Evolutionary conservation across 1,140 invertebrate genomes (phyloP), one percentile per base, ranked within the genome.

Genomic region (Ceratosolen fusciceps): DNA sequence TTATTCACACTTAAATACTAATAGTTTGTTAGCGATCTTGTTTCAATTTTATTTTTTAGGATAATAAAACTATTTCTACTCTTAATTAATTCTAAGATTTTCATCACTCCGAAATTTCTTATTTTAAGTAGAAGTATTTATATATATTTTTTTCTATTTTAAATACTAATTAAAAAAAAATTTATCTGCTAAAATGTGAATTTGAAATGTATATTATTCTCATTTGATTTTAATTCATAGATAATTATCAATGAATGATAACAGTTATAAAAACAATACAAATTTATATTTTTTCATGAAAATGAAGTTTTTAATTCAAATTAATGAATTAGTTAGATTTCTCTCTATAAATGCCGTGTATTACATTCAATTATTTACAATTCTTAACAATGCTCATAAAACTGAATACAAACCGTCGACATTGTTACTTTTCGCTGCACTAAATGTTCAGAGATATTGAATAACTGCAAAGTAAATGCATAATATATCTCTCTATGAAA

Each of bases 311-410:
- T n/a, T n/a, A n/a, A n/a, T 16, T 39, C 39, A 19, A 19, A 16
- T 34, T 62, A 62, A 62, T 62, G 8, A 9, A 16, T 9, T 62
- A 62, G 7, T 60, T 60, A 31, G 2, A 60, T n/a, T n/a, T n/a
- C n/a, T 43, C 39, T 43, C 12, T 43, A 52, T 52, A n/a, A 26
- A 19, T 71, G 74, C 37, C 85, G 83, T 82, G 82, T 77, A 84
- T 82, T 81, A 83, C 78, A 84, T 86, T 86, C 60, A 77, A 79
- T 80, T 89, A 88, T 90, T 79, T 90, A 90, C 87, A 89, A 81
- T 80, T 88, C 87, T 89, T 82, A 89, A 89, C 87, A 89, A 84
- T 83, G 82, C 86, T 84, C 85, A 86, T 83, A 86, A 83, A 83
- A 83, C 83, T 77, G 34, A 81, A 54, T 24, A 52, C 47, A 10